Percentiles rank a stretch among this genome's conserved stretches.
Evolutionary conservation across 2,797 vertebrate genomes (phyloP).

Genomic region (Enteromius trimaculatus): DNA sequence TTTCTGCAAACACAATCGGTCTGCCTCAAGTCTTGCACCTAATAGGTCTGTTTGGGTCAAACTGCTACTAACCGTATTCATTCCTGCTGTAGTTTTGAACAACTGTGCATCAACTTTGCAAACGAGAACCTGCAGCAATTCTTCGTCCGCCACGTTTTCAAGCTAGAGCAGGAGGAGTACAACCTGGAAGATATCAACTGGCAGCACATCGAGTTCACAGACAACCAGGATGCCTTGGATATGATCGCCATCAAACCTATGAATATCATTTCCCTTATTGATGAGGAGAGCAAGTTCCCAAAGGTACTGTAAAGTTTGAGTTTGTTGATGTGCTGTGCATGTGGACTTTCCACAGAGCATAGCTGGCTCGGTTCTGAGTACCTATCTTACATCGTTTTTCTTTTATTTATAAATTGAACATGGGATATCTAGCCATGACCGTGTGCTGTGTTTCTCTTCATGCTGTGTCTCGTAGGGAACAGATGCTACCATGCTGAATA

Average conservation of each 20-base stretch:
- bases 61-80: neutral
- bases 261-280: constrained; percentile 98
- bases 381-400: neutral
- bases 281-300: constrained; percentile 97
- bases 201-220: constrained; percentile 97
- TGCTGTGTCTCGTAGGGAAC: constrained; percentile 82
- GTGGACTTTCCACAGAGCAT: neutral
- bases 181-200: constrained; percentile 97
- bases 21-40: neutral
- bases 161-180: constrained; percentile 97
- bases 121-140: constrained; percentile 99
- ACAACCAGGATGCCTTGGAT: constrained; percentile 97
- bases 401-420: constrained; percentile 13
- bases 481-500: constrained; percentile 94
- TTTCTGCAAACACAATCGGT: neutral
- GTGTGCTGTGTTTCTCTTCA: neutral
- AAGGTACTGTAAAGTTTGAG: constrained; percentile 76
- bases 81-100: constrained; percentile 86
- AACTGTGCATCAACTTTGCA: constrained; percentile 98
- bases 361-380: neutral
- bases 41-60: neutral
- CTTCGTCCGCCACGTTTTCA: constrained; percentile 95
- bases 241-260: constrained; percentile 98
- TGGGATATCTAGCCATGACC: neutral
- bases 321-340: neutral